phyloP scores from a whole-genome alignment of 1,140 invertebrate species.

The Tetramorium parvispinum region DNA sequence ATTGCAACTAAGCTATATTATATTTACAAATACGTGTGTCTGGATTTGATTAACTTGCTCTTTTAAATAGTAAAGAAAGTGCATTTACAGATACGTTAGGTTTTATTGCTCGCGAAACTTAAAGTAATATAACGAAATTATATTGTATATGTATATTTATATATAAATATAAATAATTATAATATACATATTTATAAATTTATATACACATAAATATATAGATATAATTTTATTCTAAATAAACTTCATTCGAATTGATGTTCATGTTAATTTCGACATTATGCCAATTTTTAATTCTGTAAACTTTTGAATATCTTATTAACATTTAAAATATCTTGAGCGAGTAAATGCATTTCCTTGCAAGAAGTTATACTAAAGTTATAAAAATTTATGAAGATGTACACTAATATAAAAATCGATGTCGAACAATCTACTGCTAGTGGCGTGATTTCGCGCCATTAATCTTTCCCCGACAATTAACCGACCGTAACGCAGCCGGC shows the following conservation, averaged over 20 bases:
- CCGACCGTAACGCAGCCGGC: constrained; percentile 75
- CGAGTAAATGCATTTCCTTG: not conserved
- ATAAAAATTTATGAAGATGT: constrained; percentile 37
- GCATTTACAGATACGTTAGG: not conserved
- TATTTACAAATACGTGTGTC: constrained; percentile 16
- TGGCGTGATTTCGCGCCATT: constrained; percentile 81
- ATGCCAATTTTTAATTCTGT: not conserved
- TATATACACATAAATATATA: not conserved
- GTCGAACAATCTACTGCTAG: constrained; percentile 63
- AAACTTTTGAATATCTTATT: not conserved
- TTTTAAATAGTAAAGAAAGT: not conserved
- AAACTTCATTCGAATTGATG: not conserved
- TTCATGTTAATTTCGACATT: not conserved
- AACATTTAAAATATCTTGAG: not conserved
- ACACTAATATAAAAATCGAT: constrained; percentile 53
- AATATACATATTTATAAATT: not conserved
- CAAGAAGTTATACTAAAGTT: not conserved
- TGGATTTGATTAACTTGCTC: constrained; percentile 61
- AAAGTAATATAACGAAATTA: not conserved
- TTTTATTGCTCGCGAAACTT: not conserved
- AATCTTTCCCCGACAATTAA: constrained; percentile 83
- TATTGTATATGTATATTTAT: no score
- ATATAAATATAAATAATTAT: not conserved
- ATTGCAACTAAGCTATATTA: constrained; percentile 53
- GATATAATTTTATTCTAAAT: not conserved